Percentiles rank a stretch among this genome's conserved stretches.
phyloP scores from a whole-genome alignment of 2,113 vertebrate species.

The Diphyllodes magnificus region DNA sequence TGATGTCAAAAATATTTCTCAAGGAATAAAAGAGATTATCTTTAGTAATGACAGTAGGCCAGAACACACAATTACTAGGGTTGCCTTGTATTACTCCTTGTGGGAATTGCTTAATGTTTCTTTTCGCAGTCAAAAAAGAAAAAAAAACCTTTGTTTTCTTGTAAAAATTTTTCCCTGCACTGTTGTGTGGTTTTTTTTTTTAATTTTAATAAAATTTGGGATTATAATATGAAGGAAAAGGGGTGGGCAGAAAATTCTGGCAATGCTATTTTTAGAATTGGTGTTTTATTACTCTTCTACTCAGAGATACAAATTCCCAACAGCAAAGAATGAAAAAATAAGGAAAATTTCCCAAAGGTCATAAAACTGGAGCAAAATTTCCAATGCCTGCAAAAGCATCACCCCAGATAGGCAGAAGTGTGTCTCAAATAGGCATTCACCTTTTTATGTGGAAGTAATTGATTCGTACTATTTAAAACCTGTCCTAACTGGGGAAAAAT shows the following conservation, averaged over 20 bases:
- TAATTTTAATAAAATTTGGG: neutral
- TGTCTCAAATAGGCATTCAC: accelerated
- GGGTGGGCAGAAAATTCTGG: neutral
- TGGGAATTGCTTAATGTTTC: neutral
- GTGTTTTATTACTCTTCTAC: neutral
- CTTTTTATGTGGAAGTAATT: neutral
- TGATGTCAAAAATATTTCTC: neutral
- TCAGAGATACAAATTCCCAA: neutral
- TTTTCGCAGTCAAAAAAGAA: neutral
- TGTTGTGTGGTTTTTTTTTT: accelerated
- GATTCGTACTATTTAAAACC: neutral
- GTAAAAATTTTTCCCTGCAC: neutral
- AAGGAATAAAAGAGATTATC: neutral
- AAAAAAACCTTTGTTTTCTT: neutral
- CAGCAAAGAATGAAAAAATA: neutral
- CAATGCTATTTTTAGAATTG: neutral
- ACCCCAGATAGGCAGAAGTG: neutral
- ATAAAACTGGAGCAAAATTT: neutral
- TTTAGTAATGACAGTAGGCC: neutral
- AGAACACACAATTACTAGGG: neutral
- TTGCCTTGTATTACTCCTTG: neutral
- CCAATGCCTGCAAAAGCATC: neutral
- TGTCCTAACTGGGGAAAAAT: neutral
- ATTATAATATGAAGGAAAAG: neutral
- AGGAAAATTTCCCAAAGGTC: neutral